Conservation (phyloP, 1,140 invertebrate genomes). For the Cotesia typhae region DNA sequence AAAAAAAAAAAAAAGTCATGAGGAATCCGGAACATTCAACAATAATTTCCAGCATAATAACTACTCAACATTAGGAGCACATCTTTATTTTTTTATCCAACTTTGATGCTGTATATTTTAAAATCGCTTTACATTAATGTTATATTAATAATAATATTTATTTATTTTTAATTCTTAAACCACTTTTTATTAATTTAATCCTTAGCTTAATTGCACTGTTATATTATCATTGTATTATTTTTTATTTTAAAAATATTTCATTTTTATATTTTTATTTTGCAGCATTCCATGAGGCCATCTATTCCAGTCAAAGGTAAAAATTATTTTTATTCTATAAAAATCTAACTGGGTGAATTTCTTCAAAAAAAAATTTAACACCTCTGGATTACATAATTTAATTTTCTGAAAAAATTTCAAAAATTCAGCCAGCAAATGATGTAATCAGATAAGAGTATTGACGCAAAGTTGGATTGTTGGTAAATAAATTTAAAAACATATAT, state of each 20-base stretch:
- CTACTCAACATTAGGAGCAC: no score
- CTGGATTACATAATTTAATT: no score
- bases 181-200: constrained; percentile 22
- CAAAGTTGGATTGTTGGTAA: background rate
- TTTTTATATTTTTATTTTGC: constrained; percentile 47
- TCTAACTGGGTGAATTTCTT: background rate
- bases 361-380: no score
- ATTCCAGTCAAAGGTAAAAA: constrained; percentile 63
- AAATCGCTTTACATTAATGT: no score
- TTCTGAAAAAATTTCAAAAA: no score
- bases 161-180: constrained; percentile 23
- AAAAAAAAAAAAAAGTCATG: background rate
- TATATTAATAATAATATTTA: background rate
- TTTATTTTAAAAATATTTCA: constrained; percentile 23
- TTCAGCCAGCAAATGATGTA: no score
- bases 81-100: no score
- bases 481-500: background rate
- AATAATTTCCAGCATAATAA: background rate
- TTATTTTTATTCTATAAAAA: constrained; percentile 19
- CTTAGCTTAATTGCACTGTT: constrained; percentile 21
- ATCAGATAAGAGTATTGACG: no score
- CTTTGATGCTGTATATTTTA: no score
- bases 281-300: constrained; percentile 62
- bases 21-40: background rate
- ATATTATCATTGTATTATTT: background rate